phyloP scores from a whole-genome alignment of 2,888 invertebrate species.

The Orchesella flavescens region DNA sequence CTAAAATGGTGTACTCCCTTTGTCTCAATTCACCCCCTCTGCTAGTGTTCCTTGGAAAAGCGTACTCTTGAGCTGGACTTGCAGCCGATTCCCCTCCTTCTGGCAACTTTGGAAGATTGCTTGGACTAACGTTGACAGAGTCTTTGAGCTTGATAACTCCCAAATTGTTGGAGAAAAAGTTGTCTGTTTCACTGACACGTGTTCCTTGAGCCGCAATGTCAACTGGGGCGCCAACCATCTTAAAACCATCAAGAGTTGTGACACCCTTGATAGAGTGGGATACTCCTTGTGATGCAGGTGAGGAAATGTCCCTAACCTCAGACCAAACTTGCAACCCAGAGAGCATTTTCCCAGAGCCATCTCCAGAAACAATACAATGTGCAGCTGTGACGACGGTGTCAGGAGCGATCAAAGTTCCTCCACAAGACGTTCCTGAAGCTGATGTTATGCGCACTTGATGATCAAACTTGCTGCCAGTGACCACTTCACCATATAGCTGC shows the following conservation, averaged over 20 bases:
- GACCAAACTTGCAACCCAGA: too few relatives aligned
- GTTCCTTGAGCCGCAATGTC: too few relatives aligned
- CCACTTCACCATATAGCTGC: too few relatives aligned
- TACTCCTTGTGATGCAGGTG: too few relatives aligned
- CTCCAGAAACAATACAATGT: constrained; percentile 3
- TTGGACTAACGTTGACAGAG: not conserved
- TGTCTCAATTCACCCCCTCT: not conserved
- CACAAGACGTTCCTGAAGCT: not conserved
- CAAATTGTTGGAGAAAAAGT: too few relatives aligned
- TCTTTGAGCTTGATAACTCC: too few relatives aligned
- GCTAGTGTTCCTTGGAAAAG: not conserved
- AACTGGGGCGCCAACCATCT: too few relatives aligned
- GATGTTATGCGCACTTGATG: constrained; percentile 28
- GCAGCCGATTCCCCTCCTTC: too few relatives aligned
- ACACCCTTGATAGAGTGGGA: too few relatives aligned
- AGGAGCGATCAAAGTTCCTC: constrained; percentile 12
- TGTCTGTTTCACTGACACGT: too few relatives aligned
- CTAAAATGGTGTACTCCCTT: constrained; percentile 17
- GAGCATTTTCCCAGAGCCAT: not conserved
- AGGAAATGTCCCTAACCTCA: too few relatives aligned
- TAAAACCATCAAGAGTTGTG: too few relatives aligned
- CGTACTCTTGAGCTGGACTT: not conserved
- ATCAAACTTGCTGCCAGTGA: not conserved
- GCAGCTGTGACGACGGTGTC: constrained; percentile 26
- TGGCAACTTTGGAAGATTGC: not conserved